Evolutionary conservation across 2,888 invertebrate genomes (phyloP).

Genomic region (Homarus gammarus): DNA sequence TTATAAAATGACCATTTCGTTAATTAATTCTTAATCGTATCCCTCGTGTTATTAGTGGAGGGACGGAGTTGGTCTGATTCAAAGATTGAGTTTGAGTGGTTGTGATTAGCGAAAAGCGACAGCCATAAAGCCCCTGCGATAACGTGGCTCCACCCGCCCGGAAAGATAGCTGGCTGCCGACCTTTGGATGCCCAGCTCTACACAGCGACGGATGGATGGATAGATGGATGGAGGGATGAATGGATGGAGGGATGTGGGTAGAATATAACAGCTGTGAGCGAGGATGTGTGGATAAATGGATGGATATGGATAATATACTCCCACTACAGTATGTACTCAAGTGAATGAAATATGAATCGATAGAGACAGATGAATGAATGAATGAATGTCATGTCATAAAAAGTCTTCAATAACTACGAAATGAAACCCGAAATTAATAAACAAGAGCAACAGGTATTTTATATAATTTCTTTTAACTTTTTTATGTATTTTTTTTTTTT

Average conservation of each 20-base stretch:
- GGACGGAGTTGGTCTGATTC: slow-evolving; percentile 16
- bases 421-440: too few relatives aligned
- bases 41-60: slow-evolving; percentile 10
- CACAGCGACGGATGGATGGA: slow-evolving; percentile 11
- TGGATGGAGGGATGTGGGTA: background rate
- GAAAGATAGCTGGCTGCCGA: slow-evolving; percentile 62
- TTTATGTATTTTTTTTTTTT: too few relatives aligned
- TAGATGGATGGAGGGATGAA: slow-evolving; percentile 27
- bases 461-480: too few relatives aligned
- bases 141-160: slow-evolving; percentile 49
- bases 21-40: slow-evolving; percentile 30
- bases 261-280: too few relatives aligned
- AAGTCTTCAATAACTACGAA: too few relatives aligned
- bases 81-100: slow-evolving; percentile 59
- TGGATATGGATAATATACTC: too few relatives aligned
- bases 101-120: slow-evolving; percentile 63
- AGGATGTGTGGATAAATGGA: too few relatives aligned
- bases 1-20: background rate
- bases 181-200: slow-evolving; percentile 30
- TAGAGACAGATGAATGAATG: too few relatives aligned
- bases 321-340: too few relatives aligned
- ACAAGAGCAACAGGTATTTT: too few relatives aligned
- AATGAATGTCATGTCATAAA: too few relatives aligned
- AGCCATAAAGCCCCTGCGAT: slow-evolving; percentile 54
- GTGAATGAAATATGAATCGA: too few relatives aligned